Evolutionary conservation across 23 tunicate species (phyloP).

Genomic region (Diplosoma virens): DNA sequence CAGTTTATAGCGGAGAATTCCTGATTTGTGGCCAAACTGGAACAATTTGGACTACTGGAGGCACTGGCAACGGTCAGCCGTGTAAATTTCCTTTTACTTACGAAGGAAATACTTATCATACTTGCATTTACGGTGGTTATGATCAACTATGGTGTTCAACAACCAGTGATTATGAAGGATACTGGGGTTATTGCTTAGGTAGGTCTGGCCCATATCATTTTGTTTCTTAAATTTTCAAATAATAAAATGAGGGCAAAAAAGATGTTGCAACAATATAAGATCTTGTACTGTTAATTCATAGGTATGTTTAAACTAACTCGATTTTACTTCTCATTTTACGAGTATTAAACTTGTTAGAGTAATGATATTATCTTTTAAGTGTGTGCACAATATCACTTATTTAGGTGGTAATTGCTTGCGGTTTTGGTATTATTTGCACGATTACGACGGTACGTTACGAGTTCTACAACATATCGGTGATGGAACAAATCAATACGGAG

Average conservation of each 20-base stretch:
- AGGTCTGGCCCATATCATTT: no score
- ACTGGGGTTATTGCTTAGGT: conserved; percentile 94
- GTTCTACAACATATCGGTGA: conserved; percentile 66
- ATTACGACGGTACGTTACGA: conserved; percentile 38
- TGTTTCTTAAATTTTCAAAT: no score
- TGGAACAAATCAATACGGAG: conserved; percentile 2
- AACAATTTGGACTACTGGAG: conserved; percentile 67
- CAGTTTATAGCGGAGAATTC: conserved; percentile 53
- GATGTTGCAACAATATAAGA: neutral
- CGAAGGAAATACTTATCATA: conserved; percentile 47
- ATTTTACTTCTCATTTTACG: neutral
- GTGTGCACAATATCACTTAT: no score
- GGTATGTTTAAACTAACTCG: neutral
- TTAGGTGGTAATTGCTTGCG: conserved; percentile 84
- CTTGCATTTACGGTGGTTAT: conserved; percentile 55
- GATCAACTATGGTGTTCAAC: conserved; percentile 87
- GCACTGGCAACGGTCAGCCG: conserved; percentile 61
- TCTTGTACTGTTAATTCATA: neutral
- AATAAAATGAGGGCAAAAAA: neutral
- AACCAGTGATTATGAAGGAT: conserved; percentile 53
- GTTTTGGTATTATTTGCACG: conserved; percentile 61
- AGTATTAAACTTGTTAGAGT: no score
- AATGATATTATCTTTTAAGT: no score
- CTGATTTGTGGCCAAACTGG: conserved; percentile 58
- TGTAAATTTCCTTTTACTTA: conserved; percentile 85